These are phyloP conservation scores for Cebidichthys violaceus DNA, from an alignment of 2,113 vertebrate species.

Conservation along the genomic window DNA sequence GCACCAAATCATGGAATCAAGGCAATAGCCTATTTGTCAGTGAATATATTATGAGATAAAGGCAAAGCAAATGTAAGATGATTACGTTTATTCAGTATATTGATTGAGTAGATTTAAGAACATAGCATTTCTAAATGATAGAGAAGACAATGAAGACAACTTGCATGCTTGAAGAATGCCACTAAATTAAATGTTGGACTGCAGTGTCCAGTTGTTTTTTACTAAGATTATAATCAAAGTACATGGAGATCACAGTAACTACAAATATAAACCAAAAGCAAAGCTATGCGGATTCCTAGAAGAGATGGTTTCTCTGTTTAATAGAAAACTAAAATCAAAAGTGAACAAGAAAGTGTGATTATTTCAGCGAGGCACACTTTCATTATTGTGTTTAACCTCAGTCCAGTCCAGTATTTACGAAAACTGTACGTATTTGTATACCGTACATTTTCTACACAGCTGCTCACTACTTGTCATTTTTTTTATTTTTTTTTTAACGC, in stretches of 20 bases:
- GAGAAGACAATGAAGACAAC: neutral
- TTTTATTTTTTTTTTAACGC: too few relatives aligned
- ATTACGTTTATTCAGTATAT: neutral
- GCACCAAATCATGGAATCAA: neutral
- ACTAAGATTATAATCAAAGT: neutral
- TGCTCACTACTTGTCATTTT: neutral
- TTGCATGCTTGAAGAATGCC: neutral
- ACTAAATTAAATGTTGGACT: neutral
- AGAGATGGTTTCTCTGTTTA: neutral
- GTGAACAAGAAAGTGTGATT: neutral
- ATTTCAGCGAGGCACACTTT: neutral
- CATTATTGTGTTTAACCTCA: neutral
- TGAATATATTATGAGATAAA: neutral
- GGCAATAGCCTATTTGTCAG: neutral
- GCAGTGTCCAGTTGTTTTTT: neutral
- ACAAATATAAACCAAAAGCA: neutral
- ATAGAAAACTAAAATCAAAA: neutral
- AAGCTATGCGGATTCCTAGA: neutral
- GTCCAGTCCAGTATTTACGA: neutral
- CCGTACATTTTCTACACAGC: neutral
- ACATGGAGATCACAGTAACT: constrained; percentile 2
- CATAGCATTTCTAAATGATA: neutral
- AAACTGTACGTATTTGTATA: neutral
- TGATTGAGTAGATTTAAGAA: neutral
- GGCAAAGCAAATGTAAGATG: constrained; percentile 1